phyloP scores from a whole-genome alignment of 1,140 invertebrate species.

The Danaus melanippus region DNA sequence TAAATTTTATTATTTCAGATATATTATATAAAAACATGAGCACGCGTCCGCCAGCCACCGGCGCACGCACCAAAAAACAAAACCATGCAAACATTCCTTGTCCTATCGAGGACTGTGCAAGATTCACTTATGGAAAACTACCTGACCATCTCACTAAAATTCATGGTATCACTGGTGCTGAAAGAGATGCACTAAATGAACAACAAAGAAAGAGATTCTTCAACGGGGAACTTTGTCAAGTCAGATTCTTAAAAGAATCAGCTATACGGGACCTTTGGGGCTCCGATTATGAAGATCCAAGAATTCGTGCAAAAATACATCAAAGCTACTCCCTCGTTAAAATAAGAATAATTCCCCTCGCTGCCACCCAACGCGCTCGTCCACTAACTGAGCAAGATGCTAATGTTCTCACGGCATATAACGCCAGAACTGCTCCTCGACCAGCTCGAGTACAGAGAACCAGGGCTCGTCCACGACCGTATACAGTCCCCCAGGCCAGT shows the following conservation, averaged over 20 bases:
- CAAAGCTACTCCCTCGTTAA: slow-evolving; percentile 68
- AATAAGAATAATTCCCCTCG: slow-evolving; percentile 67
- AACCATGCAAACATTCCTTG: slow-evolving; percentile 71
- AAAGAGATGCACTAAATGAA: slow-evolving; percentile 66
- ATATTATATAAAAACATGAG: slow-evolving; percentile 45
- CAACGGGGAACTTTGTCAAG: slow-evolving; percentile 70
- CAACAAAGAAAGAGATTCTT: slow-evolving; percentile 70
- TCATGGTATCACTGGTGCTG: slow-evolving; percentile 64
- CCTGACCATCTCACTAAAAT: slow-evolving; percentile 69
- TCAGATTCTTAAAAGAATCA: slow-evolving; percentile 67
- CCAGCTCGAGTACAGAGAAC: slow-evolving; percentile 48
- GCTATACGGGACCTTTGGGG: slow-evolving; percentile 70
- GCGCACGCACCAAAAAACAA: slow-evolving; percentile 64
- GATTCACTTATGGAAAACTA: slow-evolving; percentile 69
- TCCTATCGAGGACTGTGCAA: slow-evolving; percentile 68
- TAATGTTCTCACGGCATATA: slow-evolving; percentile 69
- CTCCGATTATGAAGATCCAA: slow-evolving; percentile 65
- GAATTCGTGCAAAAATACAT: slow-evolving; percentile 65
- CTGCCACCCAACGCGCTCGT: slow-evolving; percentile 59
- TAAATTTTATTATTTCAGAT: slow-evolving; percentile 31
- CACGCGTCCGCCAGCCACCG: slow-evolving; percentile 33
- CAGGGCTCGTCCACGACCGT: slow-evolving; percentile 46
- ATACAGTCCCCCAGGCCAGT: slow-evolving; percentile 41
- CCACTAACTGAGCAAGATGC: slow-evolving; percentile 70
- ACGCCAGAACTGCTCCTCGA: slow-evolving; percentile 64